phyloP scores from a whole-genome alignment of 2,888 invertebrate genomes.

The Sarcophaga carnaria region DNA sequence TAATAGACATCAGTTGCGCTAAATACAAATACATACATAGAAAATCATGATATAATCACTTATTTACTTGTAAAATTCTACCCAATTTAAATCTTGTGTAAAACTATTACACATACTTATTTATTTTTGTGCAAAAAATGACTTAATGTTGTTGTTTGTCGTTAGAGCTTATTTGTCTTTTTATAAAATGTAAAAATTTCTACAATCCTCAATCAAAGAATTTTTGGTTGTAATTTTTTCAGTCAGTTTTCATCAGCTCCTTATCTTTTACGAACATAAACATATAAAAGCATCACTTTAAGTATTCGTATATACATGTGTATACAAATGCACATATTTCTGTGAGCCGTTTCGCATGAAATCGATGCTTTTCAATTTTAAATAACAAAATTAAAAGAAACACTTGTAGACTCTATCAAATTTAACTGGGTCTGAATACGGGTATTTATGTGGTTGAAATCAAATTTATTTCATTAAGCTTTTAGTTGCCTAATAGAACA shows the following conservation, averaged over 20 bases:
- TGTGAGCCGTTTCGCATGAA: no score
- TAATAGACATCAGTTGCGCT: constrained; percentile 2
- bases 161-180: constrained; percentile 19
- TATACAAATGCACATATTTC: neutral
- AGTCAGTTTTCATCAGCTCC: constrained; percentile 21
- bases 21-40: constrained; percentile 31
- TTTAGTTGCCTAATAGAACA: no score
- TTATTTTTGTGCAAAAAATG: neutral
- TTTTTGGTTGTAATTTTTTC: constrained; percentile 55
- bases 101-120: neutral
- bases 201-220: constrained; percentile 57
- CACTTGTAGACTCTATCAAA: no score
- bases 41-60: constrained; percentile 32
- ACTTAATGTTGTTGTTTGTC: constrained; percentile 4
- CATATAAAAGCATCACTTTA: constrained; percentile 29
- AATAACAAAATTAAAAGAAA: no score
- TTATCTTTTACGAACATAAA: constrained; percentile 43
- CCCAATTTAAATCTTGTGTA: neutral
- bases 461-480: no score
- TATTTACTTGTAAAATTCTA: neutral
- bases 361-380: no score
- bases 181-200: constrained; percentile 46
- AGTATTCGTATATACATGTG: neutral
- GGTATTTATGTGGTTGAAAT: no score
- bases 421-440: no score